These are phyloP conservation scores for Leptothorax acervorum DNA, from an alignment of 2,888 invertebrate species.

Conservation along the genomic window DNA sequence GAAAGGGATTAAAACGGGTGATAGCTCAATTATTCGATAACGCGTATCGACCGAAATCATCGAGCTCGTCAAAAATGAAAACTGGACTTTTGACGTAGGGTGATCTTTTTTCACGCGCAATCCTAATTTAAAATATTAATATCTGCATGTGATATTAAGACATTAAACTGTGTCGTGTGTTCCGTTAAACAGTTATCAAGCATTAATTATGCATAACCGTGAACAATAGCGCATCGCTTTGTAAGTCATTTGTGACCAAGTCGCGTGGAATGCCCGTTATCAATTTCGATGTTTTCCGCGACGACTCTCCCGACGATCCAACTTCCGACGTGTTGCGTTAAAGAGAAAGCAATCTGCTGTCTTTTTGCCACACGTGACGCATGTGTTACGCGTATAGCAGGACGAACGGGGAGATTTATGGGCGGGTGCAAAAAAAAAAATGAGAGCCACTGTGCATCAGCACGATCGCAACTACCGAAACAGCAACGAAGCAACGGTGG, in stretches of 20 bases:
- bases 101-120: constrained; percentile 4
- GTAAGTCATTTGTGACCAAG: constrained; percentile 2
- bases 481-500: constrained; percentile 34
- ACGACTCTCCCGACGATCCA: background rate
- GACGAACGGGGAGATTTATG: constrained; percentile 21
- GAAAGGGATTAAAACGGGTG: background rate
- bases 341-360: background rate
- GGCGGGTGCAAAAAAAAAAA: constrained; percentile 14
- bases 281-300: background rate
- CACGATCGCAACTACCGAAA: constrained; percentile 68
- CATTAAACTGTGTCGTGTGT: background rate
- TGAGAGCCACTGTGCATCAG: constrained; percentile 60
- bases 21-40: constrained; percentile 24
- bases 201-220: background rate
- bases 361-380: constrained; percentile 34
- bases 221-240: background rate
- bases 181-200: background rate
- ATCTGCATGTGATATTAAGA: no score
- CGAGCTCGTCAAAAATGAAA: background rate
- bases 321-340: constrained; percentile 4
- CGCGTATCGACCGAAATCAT: background rate
- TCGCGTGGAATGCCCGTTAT: background rate
- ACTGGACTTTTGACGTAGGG: background rate
- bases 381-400: constrained; percentile 4
- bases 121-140: background rate